Evolutionary conservation across 2,113 vertebrate genomes (phyloP), one percentile per base, ranked within the genome.

Genomic region (Poeciliopsis occidentalis): DNA sequence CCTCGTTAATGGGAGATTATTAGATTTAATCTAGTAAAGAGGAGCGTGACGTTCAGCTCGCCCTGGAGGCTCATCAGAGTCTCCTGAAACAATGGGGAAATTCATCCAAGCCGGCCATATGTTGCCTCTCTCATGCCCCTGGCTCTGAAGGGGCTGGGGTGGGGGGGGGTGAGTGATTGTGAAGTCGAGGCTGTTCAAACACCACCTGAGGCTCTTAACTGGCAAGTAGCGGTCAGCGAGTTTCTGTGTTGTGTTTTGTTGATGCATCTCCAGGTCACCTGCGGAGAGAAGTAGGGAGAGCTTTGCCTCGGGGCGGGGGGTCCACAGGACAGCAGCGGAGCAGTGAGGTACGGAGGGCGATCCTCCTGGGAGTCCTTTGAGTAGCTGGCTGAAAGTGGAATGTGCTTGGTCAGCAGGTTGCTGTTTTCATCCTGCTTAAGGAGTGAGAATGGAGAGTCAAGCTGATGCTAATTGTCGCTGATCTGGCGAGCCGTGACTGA

Each of bases 1-100:
- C 91, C 95, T 94, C 86, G 88, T 95, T 94, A 94, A 89, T 92
- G 85, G 57, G 84, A 93, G 91, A 93, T 94, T 93, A 94, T 94
- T 92, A 89, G 88, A 86, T 85, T 92, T 94, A 95, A 95, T 94
- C 93, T 92, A 89, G 85, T 91, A 90, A 92, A 91, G 91, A 81
- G 70, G 79, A 93, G 92, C 90, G 74, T 90, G 90, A 92, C 85
- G 80, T 54, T 67, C 63, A 75, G 77, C 90, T 93, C 84, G 68
- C 90, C 94, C 94, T 51, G 80, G 73, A 92, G 94, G 88, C 90
- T 76, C 83, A 72, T 69, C 73, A 63, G 81, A 67, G 76, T 70
- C 64, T 76, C 78, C 74, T 78, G 73, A 88, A 91, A 91, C 91
- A 93, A 92, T 93, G 76, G 87, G 91, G 87, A 89, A 81, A 92